Percentiles rank a stretch among this genome's conserved stretches.
phyloP scores from a whole-genome alignment of 1,140 invertebrate genomes.

The Mycetomoellerius zeteki region DNA sequence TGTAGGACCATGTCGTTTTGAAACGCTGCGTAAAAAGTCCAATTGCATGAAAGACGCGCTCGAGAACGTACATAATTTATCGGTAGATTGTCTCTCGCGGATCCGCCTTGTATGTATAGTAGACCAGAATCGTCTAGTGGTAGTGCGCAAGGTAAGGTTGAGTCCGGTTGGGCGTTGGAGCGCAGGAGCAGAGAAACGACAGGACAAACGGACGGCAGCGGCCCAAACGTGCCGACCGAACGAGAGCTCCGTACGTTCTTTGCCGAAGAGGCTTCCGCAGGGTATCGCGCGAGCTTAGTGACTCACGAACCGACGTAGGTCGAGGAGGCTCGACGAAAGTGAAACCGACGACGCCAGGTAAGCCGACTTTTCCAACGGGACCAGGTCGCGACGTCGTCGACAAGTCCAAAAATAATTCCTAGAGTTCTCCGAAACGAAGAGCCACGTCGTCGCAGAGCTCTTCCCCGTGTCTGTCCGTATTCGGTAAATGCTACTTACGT shows the following conservation, averaged over 20 bases:
- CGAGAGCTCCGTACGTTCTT: conserved; percentile 62
- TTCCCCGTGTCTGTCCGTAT: neutral
- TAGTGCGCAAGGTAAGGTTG: conserved; percentile 72
- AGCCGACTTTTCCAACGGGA: conserved; percentile 38
- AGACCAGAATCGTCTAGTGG: conserved; percentile 60
- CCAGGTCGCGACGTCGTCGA: conserved; percentile 39
- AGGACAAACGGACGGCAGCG: conserved; percentile 77
- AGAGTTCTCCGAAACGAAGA: neutral
- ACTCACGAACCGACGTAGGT: conserved; percentile 57
- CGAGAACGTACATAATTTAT: conserved; percentile 65
- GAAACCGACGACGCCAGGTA: conserved; percentile 54
- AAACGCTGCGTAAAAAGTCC: neutral
- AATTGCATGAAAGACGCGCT: too few species aligned
- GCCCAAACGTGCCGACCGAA: conserved; percentile 65
- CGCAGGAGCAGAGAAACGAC: conserved; percentile 79
- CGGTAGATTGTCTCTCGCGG: conserved; percentile 68
- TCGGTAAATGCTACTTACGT: neutral
- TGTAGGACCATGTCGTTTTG: neutral
- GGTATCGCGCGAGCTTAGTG: conserved; percentile 67
- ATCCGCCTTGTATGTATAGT: conserved; percentile 17
- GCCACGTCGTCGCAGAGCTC: neutral
- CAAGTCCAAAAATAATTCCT: neutral
- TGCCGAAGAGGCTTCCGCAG: conserved; percentile 70
- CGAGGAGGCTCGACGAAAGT: conserved; percentile 24
- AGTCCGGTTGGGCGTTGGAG: conserved; percentile 70